Base-by-base conservation (phyloP, 2,797 vertebrate species). In the Pelobates cultripes region DNA sequence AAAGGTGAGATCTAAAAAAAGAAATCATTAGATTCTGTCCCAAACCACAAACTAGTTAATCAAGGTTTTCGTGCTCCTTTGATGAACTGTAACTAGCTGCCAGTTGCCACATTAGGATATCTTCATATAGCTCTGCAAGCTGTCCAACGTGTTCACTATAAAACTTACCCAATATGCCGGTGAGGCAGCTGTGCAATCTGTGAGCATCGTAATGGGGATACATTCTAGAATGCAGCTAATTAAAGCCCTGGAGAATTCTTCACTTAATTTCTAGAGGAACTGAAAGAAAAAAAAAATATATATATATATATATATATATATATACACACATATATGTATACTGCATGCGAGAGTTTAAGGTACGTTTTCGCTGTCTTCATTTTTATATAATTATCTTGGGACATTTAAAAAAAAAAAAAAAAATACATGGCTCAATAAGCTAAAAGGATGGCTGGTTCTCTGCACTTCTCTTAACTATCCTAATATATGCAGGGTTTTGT, bases 201-300 rank as follows among this genome's bases (percentile, higher is more conserved):
- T 89, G 79, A 88, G 42, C 43, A 44, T 73, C 75, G 85, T 70
- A 84, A 89, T 84, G 85, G 68, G 51, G 77, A 75, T 88, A 81
- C 78, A 41, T 87, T 81, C 78, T 87, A 78, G 87, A 86, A 71
- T 85, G n/a, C n/a, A n/a, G n/a, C n/a, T 88, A 90, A 90, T 90
- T 91, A 90, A 91, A 85, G 89, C 86, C 84, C 77, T 70, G 73
- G 86, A 79, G 84, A 75, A 77, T 86, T 42, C 78, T 79, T 78
- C 84, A 87, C 66, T 86, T 89, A 86, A 78, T 0, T 88, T 79
- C 84, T 88, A 17, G 51, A 28, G 43, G 43, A 64, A 70, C 85
- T 86, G 15, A 66, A 51, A 10, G 55, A 12, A 75, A 55, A 79
- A 10, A 51, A 6, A 51, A 6, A 10, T 1, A 2, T 6, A 51